Base-by-base conservation (phyloP, 1,140 invertebrate species). In the Acromyrmex heyeri region DNA sequence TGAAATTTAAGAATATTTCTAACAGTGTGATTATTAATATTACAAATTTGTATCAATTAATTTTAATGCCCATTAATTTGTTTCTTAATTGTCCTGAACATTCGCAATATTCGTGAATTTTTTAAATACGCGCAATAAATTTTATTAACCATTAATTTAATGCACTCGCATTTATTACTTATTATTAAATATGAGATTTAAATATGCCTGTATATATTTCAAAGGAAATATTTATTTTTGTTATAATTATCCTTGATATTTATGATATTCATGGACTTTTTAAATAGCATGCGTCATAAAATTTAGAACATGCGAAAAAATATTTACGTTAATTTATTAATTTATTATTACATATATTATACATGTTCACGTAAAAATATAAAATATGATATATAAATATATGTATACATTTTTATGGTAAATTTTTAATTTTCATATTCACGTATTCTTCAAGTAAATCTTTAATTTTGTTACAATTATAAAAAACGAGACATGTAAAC, bases 391-490 rank as follows among this genome's bases (percentile, higher is more conserved):
- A 34, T 64, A n/a, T 62, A 62, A 62, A 16, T 30, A 8, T 62
- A 10, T 48, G 8, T 48, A 48, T 48, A 50, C 48, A 34, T 64
- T 16, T 64, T 27, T 64, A 64, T 1, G 27, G 2, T 3, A 18
- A 64, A 64, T 30, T 64, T 64, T 64, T 30, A 6, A 61, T 64
- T 30, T 30, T 34, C 6, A 5, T 34, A n/a, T 65, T 4, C 4
- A 5, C 3, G 10, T 38, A 38, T 38, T 67, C 12, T 67, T 21
- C 10, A 44, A 21, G 30, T 67, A 44, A 67, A 67, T 21, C 38
- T 67, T 38, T 67, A 44, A 67, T 21, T 67, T 38, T n/a, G 24
- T 62, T 62, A 30, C 27, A 30, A 44, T 21, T 67, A 44, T 67
- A n/a, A 65, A 65, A 65, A 65, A 64, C 8, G 1, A 65, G 21